phyloP scores from a whole-genome alignment of 2,888 invertebrate species.

The Tetranychus piercei region DNA sequence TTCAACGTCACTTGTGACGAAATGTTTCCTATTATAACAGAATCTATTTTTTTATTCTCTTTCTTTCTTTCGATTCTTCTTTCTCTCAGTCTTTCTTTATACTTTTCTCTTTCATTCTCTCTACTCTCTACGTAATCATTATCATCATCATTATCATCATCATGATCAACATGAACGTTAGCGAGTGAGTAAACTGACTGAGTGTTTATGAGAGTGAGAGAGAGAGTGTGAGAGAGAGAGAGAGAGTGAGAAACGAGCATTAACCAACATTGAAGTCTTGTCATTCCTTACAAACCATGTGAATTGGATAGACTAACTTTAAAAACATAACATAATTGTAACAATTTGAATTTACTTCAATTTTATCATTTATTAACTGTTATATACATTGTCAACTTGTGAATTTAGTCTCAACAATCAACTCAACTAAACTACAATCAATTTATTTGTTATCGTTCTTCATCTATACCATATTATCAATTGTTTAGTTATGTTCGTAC shows the following conservation, averaged over 20 bases:
- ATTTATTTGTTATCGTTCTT: too few species aligned
- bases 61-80: neutral
- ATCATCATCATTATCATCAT: neutral
- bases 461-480: too few species aligned
- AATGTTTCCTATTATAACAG: slow-evolving; percentile 1
- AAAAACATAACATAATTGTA: too few species aligned
- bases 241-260: neutral
- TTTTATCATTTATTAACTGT: too few species aligned
- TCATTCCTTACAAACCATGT: neutral
- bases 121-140: neutral
- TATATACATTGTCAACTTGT: too few species aligned
- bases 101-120: neutral
- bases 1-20: neutral
- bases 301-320: neutral
- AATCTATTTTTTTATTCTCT: neutral
- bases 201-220: neutral
- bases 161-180: neutral
- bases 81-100: neutral
- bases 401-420: too few species aligned
- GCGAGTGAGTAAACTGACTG: neutral
- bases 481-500: too few species aligned
- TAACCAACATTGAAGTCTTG: neutral
- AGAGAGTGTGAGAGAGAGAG: too few species aligned
- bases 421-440: too few species aligned
- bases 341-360: neutral